These are phyloP conservation scores for Pseudochromis fuscus DNA, from an alignment of 2,797 vertebrate species.

Conservation along the genomic window DNA sequence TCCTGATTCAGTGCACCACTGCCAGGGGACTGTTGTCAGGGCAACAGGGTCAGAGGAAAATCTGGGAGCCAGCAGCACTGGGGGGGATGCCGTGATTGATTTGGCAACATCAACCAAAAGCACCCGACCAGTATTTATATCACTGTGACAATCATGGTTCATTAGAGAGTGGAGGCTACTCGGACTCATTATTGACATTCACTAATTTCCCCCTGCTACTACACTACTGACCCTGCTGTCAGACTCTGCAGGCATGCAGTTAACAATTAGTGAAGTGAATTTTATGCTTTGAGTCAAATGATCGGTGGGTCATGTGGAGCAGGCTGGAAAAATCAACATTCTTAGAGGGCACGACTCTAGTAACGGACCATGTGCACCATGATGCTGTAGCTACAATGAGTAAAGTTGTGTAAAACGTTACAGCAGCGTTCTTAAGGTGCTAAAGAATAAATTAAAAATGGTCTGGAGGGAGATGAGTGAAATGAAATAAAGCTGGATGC, in stretches of 20 bases:
- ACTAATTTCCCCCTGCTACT: constrained; percentile 40
- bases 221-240: constrained; percentile 47
- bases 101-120: constrained; percentile 65
- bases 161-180: constrained; percentile 58
- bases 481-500: constrained; percentile 37
- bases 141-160: constrained; percentile 56
- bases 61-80: constrained; percentile 47
- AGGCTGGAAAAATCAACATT: constrained; percentile 45
- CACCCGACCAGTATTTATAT: constrained; percentile 56
- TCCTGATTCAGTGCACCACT: constrained; percentile 62
- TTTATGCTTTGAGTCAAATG: constrained; percentile 50
- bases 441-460: constrained; percentile 46
- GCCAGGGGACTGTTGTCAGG: constrained; percentile 77
- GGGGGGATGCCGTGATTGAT: constrained; percentile 58
- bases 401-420: constrained; percentile 8
- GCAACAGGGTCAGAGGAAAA: constrained; percentile 78
- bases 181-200: constrained; percentile 61
- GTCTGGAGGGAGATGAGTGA: constrained; percentile 32
- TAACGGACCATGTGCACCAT: not conserved
- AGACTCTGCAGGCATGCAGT: constrained; percentile 46
- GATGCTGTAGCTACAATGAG: not conserved
- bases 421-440: constrained; percentile 1
- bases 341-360: constrained; percentile 10
- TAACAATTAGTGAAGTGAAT: constrained; percentile 47
- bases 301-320: constrained; percentile 38